Base-by-base conservation (phyloP, 1,140 invertebrate species). In the Sinonovacula constricta region DNA sequence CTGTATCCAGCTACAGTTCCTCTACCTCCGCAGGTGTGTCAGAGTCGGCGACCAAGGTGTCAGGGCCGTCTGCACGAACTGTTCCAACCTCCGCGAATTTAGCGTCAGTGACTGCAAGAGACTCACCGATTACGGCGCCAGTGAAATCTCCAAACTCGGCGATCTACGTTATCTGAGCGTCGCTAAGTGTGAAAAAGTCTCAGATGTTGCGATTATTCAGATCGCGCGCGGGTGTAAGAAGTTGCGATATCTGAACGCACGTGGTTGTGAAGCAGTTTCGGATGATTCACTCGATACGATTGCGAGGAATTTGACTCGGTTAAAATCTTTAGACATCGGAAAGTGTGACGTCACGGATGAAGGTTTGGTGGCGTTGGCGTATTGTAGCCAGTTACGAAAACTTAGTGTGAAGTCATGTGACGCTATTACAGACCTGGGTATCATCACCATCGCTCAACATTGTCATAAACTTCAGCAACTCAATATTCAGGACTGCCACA, bases 341-440 rank as follows among this genome's bases (percentile, higher is more conserved):
- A 97, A 97, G 87, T 97, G 96, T 92, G 96, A 97, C 90, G 94
- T 98, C 0, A 97, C 96, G 39, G 96, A 98, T 90, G 93, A 95
- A 1, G 96, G 96, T 0, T 92, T 98, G 15, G 93, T 95, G 82
- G 94, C 95, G 1, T 91, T 98, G 0, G 96, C 96, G 0, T 95
- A 96, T 83, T 97, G 96, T 91, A 96, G 95, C 0, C 97, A 97
- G 87, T 91, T 98, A 33, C 96, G 96, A 88, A 97, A 97, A 88
- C 92, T 98, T 12, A 97, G 96, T 80, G 92, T 98, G 18, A 94
- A 96, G 83, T 96, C 95, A 85, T 98, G 97, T 91, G 96, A 97
- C 89, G 93, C 96, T 79, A 94, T 98, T 4, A 96, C 95, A 0
- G 96, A 97, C 86, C 93, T 94, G 53, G 96, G 97, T 0, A 93